These are phyloP conservation scores for Threskiornis aethiopicus DNA, from an alignment of 2,797 vertebrate genomes.

Conservation along the genomic window DNA sequence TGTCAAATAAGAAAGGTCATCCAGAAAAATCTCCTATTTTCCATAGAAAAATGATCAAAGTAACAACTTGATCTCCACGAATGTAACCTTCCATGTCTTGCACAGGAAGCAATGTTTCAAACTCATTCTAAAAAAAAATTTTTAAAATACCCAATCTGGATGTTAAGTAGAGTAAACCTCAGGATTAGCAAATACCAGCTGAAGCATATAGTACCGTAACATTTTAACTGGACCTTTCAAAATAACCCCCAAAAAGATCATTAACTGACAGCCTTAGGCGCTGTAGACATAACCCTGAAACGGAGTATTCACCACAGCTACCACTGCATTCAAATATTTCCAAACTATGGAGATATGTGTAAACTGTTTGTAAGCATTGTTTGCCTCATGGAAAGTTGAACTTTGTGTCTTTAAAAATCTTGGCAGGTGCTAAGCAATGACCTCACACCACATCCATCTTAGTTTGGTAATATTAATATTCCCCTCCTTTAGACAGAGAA, in stretches of 20 bases:
- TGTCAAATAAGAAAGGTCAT: background rate
- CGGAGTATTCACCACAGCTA: background rate
- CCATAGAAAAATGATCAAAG: background rate
- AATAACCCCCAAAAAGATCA: background rate
- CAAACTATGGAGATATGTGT: background rate
- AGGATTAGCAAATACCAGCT: background rate
- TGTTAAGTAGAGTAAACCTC: background rate
- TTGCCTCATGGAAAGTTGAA: conserved; percentile 25
- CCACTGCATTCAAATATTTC: background rate
- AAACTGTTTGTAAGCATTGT: conserved; percentile 12
- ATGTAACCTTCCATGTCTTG: background rate
- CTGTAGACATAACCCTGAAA: background rate
- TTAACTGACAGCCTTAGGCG: background rate
- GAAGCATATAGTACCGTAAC: background rate
- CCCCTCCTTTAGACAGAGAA: conserved; percentile 9
- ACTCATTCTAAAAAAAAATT: background rate
- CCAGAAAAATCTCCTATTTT: background rate
- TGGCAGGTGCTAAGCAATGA: conserved; percentile 48
- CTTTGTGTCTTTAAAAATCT: conserved; percentile 23
- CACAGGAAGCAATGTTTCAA: background rate
- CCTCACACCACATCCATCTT: background rate
- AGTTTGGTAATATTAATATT: conserved; percentile 9
- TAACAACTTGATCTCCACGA: background rate
- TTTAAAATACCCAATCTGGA: background rate
- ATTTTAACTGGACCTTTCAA: background rate